Conservation (phyloP, 2,797 vertebrate genomes). For the Epinephelus awoara region DNA sequence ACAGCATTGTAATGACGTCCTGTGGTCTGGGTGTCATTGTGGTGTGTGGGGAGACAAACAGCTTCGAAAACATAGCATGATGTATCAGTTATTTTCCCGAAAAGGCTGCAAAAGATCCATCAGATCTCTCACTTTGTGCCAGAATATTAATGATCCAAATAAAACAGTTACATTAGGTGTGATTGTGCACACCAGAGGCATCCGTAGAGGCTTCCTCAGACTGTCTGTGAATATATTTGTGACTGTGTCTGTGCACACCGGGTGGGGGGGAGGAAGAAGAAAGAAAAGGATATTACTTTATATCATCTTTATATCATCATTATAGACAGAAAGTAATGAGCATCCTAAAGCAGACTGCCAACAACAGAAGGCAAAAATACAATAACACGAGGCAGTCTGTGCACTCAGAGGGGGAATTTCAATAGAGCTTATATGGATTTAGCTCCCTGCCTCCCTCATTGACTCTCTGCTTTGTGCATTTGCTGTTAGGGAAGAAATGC, state of each 20-base stretch:
- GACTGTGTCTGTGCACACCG: constrained; percentile 38
- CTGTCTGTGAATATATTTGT: constrained; percentile 31
- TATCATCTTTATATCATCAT: constrained; percentile 76
- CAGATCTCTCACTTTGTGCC: constrained; percentile 20
- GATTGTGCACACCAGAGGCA: constrained; percentile 15
- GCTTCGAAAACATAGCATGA: background rate
- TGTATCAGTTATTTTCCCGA: constrained; percentile 9
- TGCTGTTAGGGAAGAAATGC: constrained; percentile 67
- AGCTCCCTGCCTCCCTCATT: constrained; percentile 63
- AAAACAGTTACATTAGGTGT: background rate
- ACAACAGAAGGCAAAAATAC: constrained; percentile 77
- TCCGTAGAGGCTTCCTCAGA: constrained; percentile 19
- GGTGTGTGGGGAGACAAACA: background rate
- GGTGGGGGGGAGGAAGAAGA: constrained; percentile 26
- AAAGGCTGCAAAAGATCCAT: constrained; percentile 3
- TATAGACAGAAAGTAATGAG: constrained; percentile 74
- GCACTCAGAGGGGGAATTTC: constrained; percentile 72
- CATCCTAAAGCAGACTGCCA: constrained; percentile 70
- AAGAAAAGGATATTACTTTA: constrained; percentile 65
- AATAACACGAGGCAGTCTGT: constrained; percentile 75
- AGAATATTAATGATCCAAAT: constrained; percentile 31
- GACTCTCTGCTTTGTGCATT: constrained; percentile 60
- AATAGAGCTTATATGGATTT: constrained; percentile 79
- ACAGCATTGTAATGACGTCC: constrained; percentile 8
- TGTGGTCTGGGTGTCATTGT: constrained; percentile 16